These are phyloP conservation scores for Fregetta grallaria DNA, from an alignment of 2,113 vertebrate species.

Conservation along the genomic window DNA sequence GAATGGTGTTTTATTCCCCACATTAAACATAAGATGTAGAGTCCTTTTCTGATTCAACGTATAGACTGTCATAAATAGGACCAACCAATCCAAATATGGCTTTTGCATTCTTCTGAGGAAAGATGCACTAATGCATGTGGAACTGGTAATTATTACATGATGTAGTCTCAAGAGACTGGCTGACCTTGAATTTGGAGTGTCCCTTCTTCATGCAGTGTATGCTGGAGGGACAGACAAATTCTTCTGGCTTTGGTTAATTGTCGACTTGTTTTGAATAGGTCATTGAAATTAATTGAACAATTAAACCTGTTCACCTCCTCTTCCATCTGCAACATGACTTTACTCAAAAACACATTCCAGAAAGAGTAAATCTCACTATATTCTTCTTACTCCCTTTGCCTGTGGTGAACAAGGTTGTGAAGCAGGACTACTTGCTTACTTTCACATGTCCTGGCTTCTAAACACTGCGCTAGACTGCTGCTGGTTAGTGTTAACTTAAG, in stretches of 20 bases:
- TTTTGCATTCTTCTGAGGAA: background rate
- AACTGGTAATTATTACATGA: background rate
- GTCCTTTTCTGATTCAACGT: background rate
- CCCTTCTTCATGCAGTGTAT: background rate
- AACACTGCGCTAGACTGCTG: background rate
- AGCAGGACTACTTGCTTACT: background rate
- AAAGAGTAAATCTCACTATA: background rate
- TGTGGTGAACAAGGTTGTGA: background rate
- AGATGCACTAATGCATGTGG: background rate
- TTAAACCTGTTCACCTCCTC: rapidly evolving
- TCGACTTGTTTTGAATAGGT: background rate
- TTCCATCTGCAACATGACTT: background rate
- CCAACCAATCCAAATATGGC: background rate
- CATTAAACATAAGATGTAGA: background rate
- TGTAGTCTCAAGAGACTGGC: background rate
- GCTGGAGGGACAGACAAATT: background rate
- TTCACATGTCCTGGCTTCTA: background rate
- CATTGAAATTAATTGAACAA: background rate
- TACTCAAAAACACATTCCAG: background rate
- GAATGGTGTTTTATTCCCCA: background rate
- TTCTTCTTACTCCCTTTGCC: background rate
- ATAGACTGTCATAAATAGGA: background rate
- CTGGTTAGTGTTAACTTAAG: background rate
- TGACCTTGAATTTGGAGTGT: background rate
- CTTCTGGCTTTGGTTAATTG: background rate